Evolutionary conservation across 92 coral and sea anemone species (phyloP).

Genomic region (Porites lobata): DNA sequence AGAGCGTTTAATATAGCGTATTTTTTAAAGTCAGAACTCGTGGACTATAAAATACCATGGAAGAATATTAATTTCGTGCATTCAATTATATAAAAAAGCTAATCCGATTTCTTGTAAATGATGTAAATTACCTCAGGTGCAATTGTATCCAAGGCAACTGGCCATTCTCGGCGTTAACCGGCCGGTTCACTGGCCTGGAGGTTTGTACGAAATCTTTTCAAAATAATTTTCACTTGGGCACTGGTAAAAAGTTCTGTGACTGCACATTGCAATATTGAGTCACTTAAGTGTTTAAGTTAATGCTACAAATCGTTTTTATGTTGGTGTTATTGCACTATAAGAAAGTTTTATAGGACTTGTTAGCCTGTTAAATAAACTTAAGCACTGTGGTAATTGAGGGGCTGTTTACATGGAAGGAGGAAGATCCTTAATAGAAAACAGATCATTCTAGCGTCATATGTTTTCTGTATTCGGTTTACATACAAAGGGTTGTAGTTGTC

Average conservation of each 20-base stretch:
- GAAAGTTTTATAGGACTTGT: too few relatives aligned
- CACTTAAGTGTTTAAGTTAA: not conserved
- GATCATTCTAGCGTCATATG: too few relatives aligned
- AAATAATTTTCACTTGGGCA: slow-evolving; percentile 48
- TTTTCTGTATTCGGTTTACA: too few relatives aligned
- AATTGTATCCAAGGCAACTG: slow-evolving; percentile 36
- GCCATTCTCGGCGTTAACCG: slow-evolving; percentile 32
- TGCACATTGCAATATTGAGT: not conserved
- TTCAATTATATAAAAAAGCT: too few relatives aligned
- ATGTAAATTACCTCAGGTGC: slow-evolving; percentile 39
- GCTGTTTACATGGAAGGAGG: too few relatives aligned
- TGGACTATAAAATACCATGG: too few relatives aligned
- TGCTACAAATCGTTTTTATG: not conserved
- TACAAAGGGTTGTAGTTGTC: too few relatives aligned
- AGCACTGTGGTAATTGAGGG: not conserved
- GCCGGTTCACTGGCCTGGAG: slow-evolving; percentile 16
- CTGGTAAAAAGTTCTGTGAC: slow-evolving; percentile 6
- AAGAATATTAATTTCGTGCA: too few relatives aligned
- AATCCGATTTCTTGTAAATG: slow-evolving; percentile 6
- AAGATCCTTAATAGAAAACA: too few relatives aligned
- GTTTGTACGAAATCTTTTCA: slow-evolving; percentile 18
- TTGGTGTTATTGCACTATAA: not conserved
- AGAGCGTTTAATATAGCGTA: too few relatives aligned
- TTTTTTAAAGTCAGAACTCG: too few relatives aligned
- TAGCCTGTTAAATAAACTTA: not conserved